phyloP scores from a whole-genome alignment of 2,888 invertebrate genomes.

The Maniola hyperantus region DNA sequence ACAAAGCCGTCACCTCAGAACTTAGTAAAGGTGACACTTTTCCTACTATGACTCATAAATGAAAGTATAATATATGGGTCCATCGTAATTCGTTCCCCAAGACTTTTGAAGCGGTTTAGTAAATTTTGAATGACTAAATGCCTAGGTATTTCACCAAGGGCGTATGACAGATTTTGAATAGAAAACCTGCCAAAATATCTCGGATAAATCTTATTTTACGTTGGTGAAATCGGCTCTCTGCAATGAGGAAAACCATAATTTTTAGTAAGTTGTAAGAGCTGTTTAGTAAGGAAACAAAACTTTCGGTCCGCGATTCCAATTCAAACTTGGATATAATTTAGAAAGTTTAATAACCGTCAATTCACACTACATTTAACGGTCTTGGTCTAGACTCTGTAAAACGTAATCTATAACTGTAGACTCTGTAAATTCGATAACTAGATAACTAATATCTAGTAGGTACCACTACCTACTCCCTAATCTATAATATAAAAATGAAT shows the following conservation, averaged over 20 bases:
- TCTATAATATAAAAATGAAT: too few species aligned
- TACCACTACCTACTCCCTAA: too few species aligned
- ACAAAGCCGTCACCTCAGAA: background rate
- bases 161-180: too few species aligned
- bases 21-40: slow-evolving; percentile 2
- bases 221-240: too few species aligned
- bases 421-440: too few species aligned
- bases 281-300: background rate
- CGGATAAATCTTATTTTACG: too few species aligned
- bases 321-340: slow-evolving; percentile 1
- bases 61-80: background rate
- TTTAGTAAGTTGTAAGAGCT: background rate
- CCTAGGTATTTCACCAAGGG: too few species aligned
- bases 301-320: background rate
- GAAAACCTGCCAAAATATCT: too few species aligned
- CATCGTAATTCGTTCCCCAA: background rate
- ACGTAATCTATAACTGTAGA: too few species aligned
- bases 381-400: too few species aligned
- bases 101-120: background rate
- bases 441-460: too few species aligned
- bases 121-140: background rate
- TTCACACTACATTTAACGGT: too few species aligned
- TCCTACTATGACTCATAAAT: slow-evolving; percentile 8
- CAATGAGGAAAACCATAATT: background rate
- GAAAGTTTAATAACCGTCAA: background rate